phyloP scores from a whole-genome alignment of 2,797 vertebrate species.

The Coregonus sp. region DNA sequence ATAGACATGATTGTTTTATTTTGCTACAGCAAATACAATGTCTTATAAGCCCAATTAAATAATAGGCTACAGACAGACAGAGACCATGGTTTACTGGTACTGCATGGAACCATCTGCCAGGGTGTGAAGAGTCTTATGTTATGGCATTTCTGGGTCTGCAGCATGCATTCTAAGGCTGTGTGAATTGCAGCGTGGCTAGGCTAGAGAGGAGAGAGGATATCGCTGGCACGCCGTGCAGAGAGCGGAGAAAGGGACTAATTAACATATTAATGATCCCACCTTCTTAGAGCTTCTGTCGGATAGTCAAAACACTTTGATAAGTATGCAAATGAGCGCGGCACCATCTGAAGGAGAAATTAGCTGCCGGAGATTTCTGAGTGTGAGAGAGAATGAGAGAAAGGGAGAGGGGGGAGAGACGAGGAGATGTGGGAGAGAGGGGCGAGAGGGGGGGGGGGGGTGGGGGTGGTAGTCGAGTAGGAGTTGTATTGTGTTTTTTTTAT shows the following conservation, averaged over 20 bases:
- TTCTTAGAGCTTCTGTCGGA: constrained; percentile 80
- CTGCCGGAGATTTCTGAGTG: constrained; percentile 62
- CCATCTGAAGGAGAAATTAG: constrained; percentile 80
- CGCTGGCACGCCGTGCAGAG: neutral
- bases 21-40: no score
- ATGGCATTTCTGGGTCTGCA: constrained; percentile 48
- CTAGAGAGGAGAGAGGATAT: neutral
- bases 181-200: constrained; percentile 3
- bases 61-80: neutral
- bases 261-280: constrained; percentile 86
- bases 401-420: constrained; percentile 43
- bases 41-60: no score
- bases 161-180: constrained; percentile 57
- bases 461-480: no score
- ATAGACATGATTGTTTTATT: no score
- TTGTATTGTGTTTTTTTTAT: no score
- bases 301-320: constrained; percentile 85
- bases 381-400: constrained; percentile 30
- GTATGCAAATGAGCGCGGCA: constrained; percentile 79
- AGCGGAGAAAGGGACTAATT: constrained; percentile 68
- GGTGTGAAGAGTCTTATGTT: constrained; percentile 53
- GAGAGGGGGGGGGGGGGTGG: constrained; percentile 31
- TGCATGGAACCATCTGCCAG: constrained; percentile 15
- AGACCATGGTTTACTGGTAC: neutral
- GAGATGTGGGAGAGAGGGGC: no score